Base-by-base conservation (phyloP, 23 tunicate species). In the Phallusia fumigata region DNA sequence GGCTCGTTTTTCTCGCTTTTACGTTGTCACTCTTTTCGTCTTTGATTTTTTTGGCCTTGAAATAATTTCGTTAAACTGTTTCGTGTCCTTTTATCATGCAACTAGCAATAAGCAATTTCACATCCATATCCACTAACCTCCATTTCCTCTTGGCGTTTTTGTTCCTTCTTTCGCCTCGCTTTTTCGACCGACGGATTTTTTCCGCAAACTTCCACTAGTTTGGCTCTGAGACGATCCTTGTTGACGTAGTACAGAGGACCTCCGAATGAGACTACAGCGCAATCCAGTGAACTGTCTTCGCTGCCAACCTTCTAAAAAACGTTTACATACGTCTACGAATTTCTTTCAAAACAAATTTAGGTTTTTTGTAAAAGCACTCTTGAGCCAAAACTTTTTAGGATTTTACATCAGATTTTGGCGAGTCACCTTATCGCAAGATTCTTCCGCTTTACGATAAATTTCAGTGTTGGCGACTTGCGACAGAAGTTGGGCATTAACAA, bases 181-280 rank as follows among this genome's bases (percentile, higher is more conserved):
- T 45, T 28, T 50, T 76, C 82, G 0, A 82, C 26, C 32, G 79
- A 78, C 24, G 86, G 92, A 76, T 88, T 86, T 0, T 83, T 44
- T 2, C 76, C 78, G 8, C 80, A 74, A n/a, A 31, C 65, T 49
- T 82, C 53, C 0, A 44, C 28, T 22, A 82, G 31, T 33, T 76
- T 53, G n/a, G 58, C 28, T 12, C 86, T 78, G 28, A 88, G 64
- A 34, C 53, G 19, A 22, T 88, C 86, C 35, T 88, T 88, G 79
- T 83, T 88, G 5, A 82, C 83, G 72, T 82, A 88, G 82, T 88
- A 87, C 36, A 88, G 26, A 10, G 92, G 86, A n/a, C 92, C 92
- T 31, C 58, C 74, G 78, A 88, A 88, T 32, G 92, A 80, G 16
- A 75, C 52, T 0, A 87, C 81, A 10, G 53, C 77, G n/a, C 36